Conservation (phyloP, 2,888 invertebrate genomes). For the Villa cingulata region DNA sequence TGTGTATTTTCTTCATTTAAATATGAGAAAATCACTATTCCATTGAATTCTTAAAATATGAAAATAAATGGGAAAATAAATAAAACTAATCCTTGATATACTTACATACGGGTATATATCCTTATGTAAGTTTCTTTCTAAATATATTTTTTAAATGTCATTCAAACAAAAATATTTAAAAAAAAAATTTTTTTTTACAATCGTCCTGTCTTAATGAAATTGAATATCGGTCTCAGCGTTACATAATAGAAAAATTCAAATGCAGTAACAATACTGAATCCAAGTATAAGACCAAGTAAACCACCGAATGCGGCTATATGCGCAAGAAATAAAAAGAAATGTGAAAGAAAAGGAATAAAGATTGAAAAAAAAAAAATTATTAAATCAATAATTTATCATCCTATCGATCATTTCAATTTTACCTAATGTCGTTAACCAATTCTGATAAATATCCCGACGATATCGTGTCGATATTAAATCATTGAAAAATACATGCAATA, state of each 20-base stretch:
- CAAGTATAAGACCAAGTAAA: slow-evolving; percentile 51
- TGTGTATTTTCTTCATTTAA: too few species aligned
- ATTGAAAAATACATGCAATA: slow-evolving; percentile 51
- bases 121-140: too few species aligned
- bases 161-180: too few species aligned
- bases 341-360: background rate
- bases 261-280: slow-evolving; percentile 54
- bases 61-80: too few species aligned
- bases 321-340: background rate
- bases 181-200: background rate
- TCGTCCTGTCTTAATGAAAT: slow-evolving; percentile 21
- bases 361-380: background rate
- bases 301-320: slow-evolving; percentile 60
- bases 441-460: slow-evolving; percentile 50
- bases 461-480: slow-evolving; percentile 53
- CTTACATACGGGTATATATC: too few species aligned
- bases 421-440: slow-evolving; percentile 59
- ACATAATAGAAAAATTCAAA: slow-evolving; percentile 53
- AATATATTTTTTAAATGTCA: too few species aligned
- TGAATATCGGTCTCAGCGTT: slow-evolving; percentile 40
- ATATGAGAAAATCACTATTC: too few species aligned
- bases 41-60: too few species aligned
- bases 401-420: slow-evolving; percentile 8
- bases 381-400: too few species aligned
- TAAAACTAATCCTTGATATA: too few species aligned